Evolutionary conservation across 35 echinoderm and acorn worm genomes (phyloP), one percentile per base, ranked within the genome.

Genomic region (Ophiothrix spiculata): DNA sequence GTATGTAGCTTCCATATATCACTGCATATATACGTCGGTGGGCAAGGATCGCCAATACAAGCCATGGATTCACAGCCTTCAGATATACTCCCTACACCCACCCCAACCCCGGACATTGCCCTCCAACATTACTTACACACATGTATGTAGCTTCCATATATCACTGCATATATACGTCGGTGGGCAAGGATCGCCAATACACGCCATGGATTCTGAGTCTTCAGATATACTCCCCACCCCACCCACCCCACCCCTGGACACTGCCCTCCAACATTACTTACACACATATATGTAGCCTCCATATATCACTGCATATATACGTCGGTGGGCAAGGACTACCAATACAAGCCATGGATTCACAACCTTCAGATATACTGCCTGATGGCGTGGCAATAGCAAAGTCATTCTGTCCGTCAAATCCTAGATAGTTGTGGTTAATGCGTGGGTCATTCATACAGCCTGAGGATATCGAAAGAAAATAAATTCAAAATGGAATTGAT

Each of bases 401-500:
- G 17, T 75, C 40, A 1, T 79, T 93, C 13, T 32, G 39, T n/a
- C 54, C 82, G 0, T 56, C 40, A 37, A 99, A 90, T 33, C 96
- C 96, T 0, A 99, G 82, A 74, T 94, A 99, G 46, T 87, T 38
- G 39, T 99, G 83, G 64, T 86, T 60, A 33, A 99, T 87, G 23
- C 96, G 80, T n/a, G 92, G 88, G 37, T 99, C 96, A n/a, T 94
- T 99, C 49, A 94, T 91, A 76, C 96, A 99, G 13, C 96, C 96
- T 99, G 83, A 64, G 12, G 56, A 79, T 28, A 25, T 4, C 3
- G 29, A 56, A 45, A 17, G 34, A 34, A 37, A 31, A 31, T 21
- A 77, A 31, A 33, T 31, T 77, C 76, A 37, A 77, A 11, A 6
- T 77, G 2, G 19, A 77, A 32, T 1, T 35, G 21, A 19, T 77